phyloP scores from a whole-genome alignment of 2,113 vertebrate species.

The Hemichromis elongatus region DNA sequence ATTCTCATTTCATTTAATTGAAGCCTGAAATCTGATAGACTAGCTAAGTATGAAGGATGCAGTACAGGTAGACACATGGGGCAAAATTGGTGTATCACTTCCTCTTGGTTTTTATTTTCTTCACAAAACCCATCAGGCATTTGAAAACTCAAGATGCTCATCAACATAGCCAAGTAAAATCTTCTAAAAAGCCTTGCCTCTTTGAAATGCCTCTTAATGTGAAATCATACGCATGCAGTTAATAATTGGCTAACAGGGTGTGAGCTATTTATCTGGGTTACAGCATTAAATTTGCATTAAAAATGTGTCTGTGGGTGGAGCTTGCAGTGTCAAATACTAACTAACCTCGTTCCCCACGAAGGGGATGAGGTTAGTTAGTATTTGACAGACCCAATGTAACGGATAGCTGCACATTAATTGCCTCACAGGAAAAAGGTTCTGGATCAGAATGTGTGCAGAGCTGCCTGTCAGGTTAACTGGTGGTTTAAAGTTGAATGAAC shows the following conservation, averaged over 20 bases:
- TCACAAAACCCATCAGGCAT: not conserved
- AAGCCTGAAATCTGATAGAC: not conserved
- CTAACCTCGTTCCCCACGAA: not conserved
- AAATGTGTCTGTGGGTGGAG: not conserved
- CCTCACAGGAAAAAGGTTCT: not conserved
- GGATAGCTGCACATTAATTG: not conserved
- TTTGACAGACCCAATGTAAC: not conserved
- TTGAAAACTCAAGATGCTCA: not conserved
- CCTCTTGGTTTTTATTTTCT: not conserved
- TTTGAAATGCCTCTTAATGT: not conserved
- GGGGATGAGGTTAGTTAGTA: too few relatives aligned
- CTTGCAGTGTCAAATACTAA: not conserved
- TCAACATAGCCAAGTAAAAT: not conserved
- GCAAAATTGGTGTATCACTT: not conserved
- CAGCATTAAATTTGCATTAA: not conserved
- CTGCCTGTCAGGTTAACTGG: not conserved
- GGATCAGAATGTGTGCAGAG: not conserved
- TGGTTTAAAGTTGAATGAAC: not conserved
- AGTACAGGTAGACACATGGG: not conserved
- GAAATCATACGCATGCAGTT: not conserved
- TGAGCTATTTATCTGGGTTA: not conserved
- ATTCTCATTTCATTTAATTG: accelerated
- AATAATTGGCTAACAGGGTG: not conserved
- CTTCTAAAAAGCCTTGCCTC: not conserved
- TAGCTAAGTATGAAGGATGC: not conserved